Evolutionary conservation across 2,113 vertebrate species (phyloP), one percentile per base, ranked within the genome.

Genomic region (Maccullochella peelii): DNA sequence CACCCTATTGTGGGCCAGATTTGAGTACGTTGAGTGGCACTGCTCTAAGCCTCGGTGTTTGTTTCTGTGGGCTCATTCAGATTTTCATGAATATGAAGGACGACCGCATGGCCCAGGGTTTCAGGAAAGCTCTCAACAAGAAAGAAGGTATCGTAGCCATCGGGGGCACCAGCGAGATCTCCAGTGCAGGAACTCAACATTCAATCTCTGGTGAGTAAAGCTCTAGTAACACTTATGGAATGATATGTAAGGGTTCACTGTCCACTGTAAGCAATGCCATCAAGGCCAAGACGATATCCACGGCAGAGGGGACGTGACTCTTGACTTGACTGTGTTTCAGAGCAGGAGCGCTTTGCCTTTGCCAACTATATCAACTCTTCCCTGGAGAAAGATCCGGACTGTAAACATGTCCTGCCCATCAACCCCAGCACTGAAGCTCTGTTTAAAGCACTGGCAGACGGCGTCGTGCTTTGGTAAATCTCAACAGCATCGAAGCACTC

Each of bases 361-460:
- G 97, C 97, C 72, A 99, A 99, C 95, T 99, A 97, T 94, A 97
- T 99, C 94, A 99, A 97, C 95, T 96, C 96, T 66, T 95, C 96
- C 79, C 89, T 99, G 95, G 97, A 97, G 92, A 96, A 94, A 20
- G 98, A 98, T 91, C 94, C 94, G 0, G 98, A 99, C 87, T 98
- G 97, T 54, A 86, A 91, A 52, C 96, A 96, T 0, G 81, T 97
- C 55, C 88, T 99, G 80, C 97, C 97, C 47, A 97, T 98, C 95
- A 95, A 98, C 86, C 97, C 97, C 44, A 96, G 95, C 44, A 97
- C 96, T 0, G 95, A 95, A 47, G 95, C 96, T 79, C 95, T 99
- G 55, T 99, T 99, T 91, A 96, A 95, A 59, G 97, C 97, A 6
- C 92, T 98, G 66, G 95, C 95, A 72, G 97, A 98, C 10, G 98